Base-by-base conservation (phyloP, 2,888 invertebrate genomes). In the Parapristionchus giblindavisi region DNA sequence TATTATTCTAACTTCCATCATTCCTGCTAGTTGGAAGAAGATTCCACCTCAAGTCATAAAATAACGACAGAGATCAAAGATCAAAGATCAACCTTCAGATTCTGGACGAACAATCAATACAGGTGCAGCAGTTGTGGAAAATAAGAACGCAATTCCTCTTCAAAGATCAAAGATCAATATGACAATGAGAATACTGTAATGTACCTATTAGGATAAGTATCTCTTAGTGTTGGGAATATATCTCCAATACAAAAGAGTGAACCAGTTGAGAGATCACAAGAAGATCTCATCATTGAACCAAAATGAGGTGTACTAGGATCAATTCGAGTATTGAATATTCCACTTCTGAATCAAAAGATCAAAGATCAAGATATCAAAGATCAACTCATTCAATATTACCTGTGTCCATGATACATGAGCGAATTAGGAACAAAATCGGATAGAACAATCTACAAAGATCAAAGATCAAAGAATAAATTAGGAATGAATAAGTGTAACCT, bases 351-450 rank as follows among this genome's bases (percentile, higher is more conserved):
- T 6, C 11, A 34, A 32, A 24, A 32, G 24, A 61, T 54, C 24
- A 54, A 54, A 14, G 6, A 54, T 54, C n/a, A n/a, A 24, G 6
- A n/a, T 54, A 54, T n/a, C n/a, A 14, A n/a, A 6, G 27, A 54
- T 14, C 17, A 43, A 43, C 17, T 17, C 43, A 14, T 43, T 43
- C 11, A 60, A 63, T 38, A 38, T 34, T 24, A 81, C 81, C 77
- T 80, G 76, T 87, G 87, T n/a, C 87, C 87, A 65, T 87, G 87
- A 77, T 83, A 87, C 82, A 87, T 81, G 3, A 87, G 73, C 6
- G 85, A 80, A 71, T 87, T 87, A 8, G 85, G 84, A 40, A 87
- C 85, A 72, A 81, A 87, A 71, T 87, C 87, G 65, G 85, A 83
- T 32, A 87, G 84, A 17, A 80, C 79, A 51, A 85, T 83, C 77